phyloP scores from a whole-genome alignment of 1,140 invertebrate genomes.

The Drosophila watanabei region DNA sequence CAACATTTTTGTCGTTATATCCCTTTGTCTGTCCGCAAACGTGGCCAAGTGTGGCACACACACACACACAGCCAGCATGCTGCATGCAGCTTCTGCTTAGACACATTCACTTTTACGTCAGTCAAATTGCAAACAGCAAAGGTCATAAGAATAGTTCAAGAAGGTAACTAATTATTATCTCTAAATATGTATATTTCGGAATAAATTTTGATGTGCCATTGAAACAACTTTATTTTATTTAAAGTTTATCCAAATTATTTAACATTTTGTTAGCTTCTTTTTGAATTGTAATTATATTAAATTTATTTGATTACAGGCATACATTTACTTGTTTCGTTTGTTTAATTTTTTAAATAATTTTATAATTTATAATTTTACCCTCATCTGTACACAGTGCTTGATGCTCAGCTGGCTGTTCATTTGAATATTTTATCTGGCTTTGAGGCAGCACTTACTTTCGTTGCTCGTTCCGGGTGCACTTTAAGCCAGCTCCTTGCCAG shows the following conservation, averaged over 20 bases:
- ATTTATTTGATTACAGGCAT: too few species aligned
- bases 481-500: slow-evolving; percentile 77
- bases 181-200: not conserved
- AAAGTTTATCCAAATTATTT: too few species aligned
- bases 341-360: too few species aligned
- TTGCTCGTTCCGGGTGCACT: slow-evolving; percentile 64
- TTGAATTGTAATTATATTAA: not conserved
- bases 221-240: too few species aligned
- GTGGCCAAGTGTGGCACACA: slow-evolving; percentile 55
- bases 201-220: not conserved
- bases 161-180: not conserved
- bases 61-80: slow-evolving; percentile 29
- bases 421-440: slow-evolving; percentile 80
- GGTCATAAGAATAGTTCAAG: not conserved
- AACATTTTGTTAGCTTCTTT: not conserved
- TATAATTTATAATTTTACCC: too few species aligned
- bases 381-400: not conserved
- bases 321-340: not conserved
- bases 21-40: slow-evolving; percentile 55
- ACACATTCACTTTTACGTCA: slow-evolving; percentile 42
- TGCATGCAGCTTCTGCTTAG: slow-evolving; percentile 44
- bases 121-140: slow-evolving; percentile 17
- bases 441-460: slow-evolving; percentile 76
- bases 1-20: slow-evolving; percentile 71
- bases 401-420: slow-evolving; percentile 62